Conservation (phyloP, 1,140 invertebrate species). For the Aradophagus sp. region DNA sequence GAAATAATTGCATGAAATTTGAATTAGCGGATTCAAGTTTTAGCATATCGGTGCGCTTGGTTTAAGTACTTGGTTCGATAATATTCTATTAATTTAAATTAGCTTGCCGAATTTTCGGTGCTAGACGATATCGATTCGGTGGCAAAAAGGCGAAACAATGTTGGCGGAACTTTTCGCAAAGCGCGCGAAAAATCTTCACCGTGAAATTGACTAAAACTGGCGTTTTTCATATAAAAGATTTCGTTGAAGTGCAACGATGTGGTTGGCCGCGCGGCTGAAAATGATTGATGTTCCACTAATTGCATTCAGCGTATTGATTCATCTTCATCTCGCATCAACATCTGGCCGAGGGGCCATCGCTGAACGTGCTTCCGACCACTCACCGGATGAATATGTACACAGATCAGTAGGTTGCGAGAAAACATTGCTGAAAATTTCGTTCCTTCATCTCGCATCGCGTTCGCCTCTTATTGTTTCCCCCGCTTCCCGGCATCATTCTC, state of each 20-base stretch:
- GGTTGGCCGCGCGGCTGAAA: conserved; percentile 49
- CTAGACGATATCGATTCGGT: conserved; percentile 8
- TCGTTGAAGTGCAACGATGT: conserved; percentile 46
- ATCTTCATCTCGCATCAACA: conserved; percentile 53
- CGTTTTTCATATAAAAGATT: conserved; percentile 42
- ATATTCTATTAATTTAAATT: conserved; percentile 34
- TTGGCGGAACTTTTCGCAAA: background rate
- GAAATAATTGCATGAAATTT: conserved; percentile 42
- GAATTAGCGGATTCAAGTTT: conserved; percentile 18
- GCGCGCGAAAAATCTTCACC: conserved; percentile 29
- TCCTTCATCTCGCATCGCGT: conserved; percentile 19
- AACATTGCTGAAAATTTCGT: conserved; percentile 24
- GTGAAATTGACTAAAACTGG: conserved; percentile 38
- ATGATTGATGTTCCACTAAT: conserved; percentile 58
- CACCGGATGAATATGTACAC: conserved; percentile 32
- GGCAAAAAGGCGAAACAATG: conserved; percentile 7
- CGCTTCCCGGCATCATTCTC: background rate
- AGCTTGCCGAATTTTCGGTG: conserved; percentile 23
- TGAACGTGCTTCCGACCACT: conserved; percentile 33
- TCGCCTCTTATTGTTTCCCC: conserved; percentile 1
- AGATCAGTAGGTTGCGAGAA: conserved; percentile 41
- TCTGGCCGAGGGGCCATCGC: conserved; percentile 23
- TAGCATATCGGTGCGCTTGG: conserved; percentile 14
- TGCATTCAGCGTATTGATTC: conserved; percentile 58
- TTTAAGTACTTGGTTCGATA: conserved; percentile 39